phyloP scores from a whole-genome alignment of 2,888 invertebrate genomes.

The Apamea anceps region DNA sequence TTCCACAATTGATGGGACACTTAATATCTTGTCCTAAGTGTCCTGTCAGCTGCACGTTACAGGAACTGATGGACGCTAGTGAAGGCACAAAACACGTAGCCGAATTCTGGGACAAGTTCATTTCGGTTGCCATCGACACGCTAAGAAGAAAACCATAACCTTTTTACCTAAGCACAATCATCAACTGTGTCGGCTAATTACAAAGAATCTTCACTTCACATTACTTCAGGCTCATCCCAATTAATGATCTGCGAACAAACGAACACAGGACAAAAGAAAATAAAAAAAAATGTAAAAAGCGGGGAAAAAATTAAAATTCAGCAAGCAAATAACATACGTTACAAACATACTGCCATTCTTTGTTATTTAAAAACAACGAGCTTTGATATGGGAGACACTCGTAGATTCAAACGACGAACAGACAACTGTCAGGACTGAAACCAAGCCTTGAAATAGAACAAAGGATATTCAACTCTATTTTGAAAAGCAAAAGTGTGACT shows the following conservation, averaged over 20 bases:
- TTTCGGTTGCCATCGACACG: no score
- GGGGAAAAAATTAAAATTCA: slow-evolving; percentile 67
- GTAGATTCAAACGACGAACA: slow-evolving; percentile 52
- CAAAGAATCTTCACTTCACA: slow-evolving; percentile 13
- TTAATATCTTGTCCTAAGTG: not conserved
- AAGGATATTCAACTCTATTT: slow-evolving; percentile 10
- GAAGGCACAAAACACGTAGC: no score
- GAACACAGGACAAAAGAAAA: slow-evolving; percentile 40
- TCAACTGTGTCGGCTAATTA: not conserved
- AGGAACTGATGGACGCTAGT: no score
- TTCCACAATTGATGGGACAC: not conserved
- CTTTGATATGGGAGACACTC: slow-evolving; percentile 68
- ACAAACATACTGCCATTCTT: slow-evolving; percentile 68
- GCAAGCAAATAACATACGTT: slow-evolving; percentile 64
- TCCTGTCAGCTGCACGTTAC: no score
- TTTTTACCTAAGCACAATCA: not conserved
- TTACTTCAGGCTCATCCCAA: slow-evolving; percentile 17
- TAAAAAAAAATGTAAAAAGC: slow-evolving; percentile 52
- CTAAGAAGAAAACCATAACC: not conserved
- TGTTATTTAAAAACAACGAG: slow-evolving; percentile 73
- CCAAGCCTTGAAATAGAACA: not conserved
- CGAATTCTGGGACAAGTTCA: no score
- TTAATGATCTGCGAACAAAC: slow-evolving; percentile 49
- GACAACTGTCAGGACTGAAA: slow-evolving; percentile 21
- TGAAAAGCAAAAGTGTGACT: accelerated